These are phyloP conservation scores for Venusia cambrica DNA, from an alignment of 2,888 invertebrate species.

Conservation along the genomic window DNA sequence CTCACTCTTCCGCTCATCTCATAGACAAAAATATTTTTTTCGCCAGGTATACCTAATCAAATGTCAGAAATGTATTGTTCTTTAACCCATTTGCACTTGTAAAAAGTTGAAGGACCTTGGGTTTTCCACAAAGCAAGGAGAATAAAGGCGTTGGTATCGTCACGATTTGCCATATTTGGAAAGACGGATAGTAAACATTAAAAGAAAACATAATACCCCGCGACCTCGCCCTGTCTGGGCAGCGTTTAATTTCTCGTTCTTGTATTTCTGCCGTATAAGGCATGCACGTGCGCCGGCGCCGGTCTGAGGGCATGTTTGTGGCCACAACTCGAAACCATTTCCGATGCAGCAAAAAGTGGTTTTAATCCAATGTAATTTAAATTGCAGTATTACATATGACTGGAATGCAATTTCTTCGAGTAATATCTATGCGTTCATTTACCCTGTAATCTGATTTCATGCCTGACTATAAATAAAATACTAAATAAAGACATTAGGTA, in stretches of 20 bases:
- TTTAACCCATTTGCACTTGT: too few relatives aligned
- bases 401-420: constrained; percentile 26
- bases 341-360: constrained; percentile 33
- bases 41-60: too few relatives aligned
- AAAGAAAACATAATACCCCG: constrained; percentile 56
- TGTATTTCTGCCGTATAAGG: constrained; percentile 72
- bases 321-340: constrained; percentile 33
- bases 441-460: constrained; percentile 16
- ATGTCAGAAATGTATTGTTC: too few relatives aligned
- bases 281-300: constrained; percentile 64
- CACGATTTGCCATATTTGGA: constrained; percentile 18
- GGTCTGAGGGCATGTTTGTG: constrained; percentile 39
- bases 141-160: constrained; percentile 5
- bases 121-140: too few relatives aligned
- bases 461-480: constrained; percentile 4
- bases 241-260: constrained; percentile 72
- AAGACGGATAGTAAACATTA: constrained; percentile 48
- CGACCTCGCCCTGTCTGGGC: constrained; percentile 53
- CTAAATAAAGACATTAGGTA: too few relatives aligned
- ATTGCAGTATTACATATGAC: constrained; percentile 17
- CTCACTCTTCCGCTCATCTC: too few relatives aligned
- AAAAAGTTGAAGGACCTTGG: too few relatives aligned
- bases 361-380: constrained; percentile 28
- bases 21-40: too few relatives aligned
- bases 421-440: constrained; percentile 24